Percentiles rank a stretch among this genome's conserved stretches.
Conservation (phyloP, 2,888 invertebrate species). For the Leistus spinibarbis region DNA sequence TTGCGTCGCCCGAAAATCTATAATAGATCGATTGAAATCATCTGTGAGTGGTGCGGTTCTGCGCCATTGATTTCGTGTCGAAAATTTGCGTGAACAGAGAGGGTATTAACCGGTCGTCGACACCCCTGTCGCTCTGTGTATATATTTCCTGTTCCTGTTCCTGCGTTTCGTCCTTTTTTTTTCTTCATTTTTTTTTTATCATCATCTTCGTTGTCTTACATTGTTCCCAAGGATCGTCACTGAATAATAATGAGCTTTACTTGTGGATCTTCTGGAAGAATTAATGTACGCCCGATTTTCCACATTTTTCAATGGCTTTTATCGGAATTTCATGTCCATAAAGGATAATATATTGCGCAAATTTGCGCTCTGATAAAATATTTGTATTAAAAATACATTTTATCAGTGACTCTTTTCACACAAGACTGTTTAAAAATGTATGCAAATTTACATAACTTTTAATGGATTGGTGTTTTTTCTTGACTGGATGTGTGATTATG, state of each 20-base stretch:
- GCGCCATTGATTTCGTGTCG: conserved; percentile 26
- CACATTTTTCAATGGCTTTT: not conserved
- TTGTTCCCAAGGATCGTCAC: not conserved
- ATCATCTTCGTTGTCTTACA: not conserved
- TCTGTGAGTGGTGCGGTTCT: conserved; percentile 4
- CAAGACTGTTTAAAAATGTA: no score
- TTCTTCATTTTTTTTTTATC: not conserved
- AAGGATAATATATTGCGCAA: not conserved
- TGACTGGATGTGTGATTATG: no score
- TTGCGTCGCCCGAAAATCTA: not conserved
- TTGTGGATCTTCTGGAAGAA: not conserved
- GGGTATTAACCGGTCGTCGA: conserved; percentile 34
- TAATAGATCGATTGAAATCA: not conserved
- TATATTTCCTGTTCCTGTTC: not conserved
- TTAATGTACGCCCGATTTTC: not conserved
- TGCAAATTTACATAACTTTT: no score
- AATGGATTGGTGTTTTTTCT: no score
- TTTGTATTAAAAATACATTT: not conserved
- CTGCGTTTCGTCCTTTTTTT: not conserved
- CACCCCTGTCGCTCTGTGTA: conserved; percentile 12
- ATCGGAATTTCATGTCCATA: not conserved
- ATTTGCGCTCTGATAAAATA: not conserved
- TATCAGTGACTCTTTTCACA: no score
- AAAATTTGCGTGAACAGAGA: conserved; percentile 21
- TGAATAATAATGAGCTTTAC: not conserved